These are phyloP conservation scores for Blennius ocellaris DNA, from an alignment of 2,113 vertebrate species.

Conservation along the genomic window DNA sequence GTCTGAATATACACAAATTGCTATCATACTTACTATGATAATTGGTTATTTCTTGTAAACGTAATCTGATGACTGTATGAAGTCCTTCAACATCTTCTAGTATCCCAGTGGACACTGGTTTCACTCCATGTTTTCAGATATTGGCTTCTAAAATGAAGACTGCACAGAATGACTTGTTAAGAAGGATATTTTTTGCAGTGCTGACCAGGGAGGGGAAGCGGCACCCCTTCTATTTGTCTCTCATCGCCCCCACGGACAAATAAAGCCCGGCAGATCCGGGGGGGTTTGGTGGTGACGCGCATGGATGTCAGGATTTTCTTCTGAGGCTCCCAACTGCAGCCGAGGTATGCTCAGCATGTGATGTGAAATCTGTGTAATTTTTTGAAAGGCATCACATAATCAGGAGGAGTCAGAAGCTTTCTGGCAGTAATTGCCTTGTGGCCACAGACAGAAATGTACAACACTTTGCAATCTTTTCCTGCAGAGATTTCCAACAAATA, in stretches of 20 bases:
- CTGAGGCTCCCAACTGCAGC: constrained; percentile 55
- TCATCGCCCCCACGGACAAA: constrained; percentile 69
- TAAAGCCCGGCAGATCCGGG: constrained; percentile 60
- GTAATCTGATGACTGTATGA: too few species aligned
- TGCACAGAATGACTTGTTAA: constrained; percentile 21
- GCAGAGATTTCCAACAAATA: constrained; percentile 65
- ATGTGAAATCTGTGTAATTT: constrained; percentile 71
- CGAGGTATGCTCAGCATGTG: constrained; percentile 69
- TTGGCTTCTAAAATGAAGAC: constrained; percentile 17
- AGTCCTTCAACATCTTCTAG: too few species aligned
- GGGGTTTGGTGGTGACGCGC: constrained; percentile 41
- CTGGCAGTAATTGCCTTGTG: constrained; percentile 69
- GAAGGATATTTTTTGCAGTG: constrained; percentile 47
- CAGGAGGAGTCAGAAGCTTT: constrained; percentile 71
- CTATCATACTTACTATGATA: too few species aligned
- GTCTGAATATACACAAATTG: too few species aligned
- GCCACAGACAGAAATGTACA: constrained; percentile 57
- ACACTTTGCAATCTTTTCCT: constrained; percentile 63
- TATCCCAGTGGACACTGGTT: neutral
- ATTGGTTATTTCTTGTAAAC: too few species aligned
- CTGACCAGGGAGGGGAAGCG: constrained; percentile 57
- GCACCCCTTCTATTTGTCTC: constrained; percentile 68
- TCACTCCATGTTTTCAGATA: neutral
- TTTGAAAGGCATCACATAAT: constrained; percentile 72
- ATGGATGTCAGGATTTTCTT: constrained; percentile 66